A percentile compares a stretch with the other conserved stretches of the same genome.
These are phyloP conservation scores for Erpornis zantholeuca DNA, from an alignment of 2,113 vertebrate genomes.

Conservation along the genomic window DNA sequence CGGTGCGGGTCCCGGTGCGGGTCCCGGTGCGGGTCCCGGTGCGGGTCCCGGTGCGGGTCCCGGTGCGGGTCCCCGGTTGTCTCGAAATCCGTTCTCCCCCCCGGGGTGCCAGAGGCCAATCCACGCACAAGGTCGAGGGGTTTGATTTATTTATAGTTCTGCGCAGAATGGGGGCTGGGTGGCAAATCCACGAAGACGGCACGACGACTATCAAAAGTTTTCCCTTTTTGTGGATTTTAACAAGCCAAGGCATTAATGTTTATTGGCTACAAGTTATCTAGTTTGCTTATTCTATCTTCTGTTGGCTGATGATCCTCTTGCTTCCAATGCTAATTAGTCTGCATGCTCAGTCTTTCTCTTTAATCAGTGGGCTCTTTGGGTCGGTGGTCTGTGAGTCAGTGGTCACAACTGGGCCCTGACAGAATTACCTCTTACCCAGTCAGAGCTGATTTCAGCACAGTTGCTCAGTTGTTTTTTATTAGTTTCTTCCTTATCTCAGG, in stretches of 20 bases:
- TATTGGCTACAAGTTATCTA: background rate
- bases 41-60: background rate
- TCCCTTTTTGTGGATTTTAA: background rate
- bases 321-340: background rate
- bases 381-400: background rate
- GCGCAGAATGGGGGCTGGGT: background rate
- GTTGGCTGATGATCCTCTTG: background rate
- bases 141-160: background rate
- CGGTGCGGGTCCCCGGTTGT: background rate
- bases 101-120: background rate
- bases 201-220: background rate
- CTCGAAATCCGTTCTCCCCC: too few relatives aligned
- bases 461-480: background rate
- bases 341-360: background rate
- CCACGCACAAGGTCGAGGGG: background rate
- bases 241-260: background rate
- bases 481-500: background rate
- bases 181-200: background rate
- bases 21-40: too few relatives aligned
- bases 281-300: background rate
- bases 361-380: background rate
- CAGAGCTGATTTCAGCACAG: background rate
- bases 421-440: background rate
- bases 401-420: background rate
- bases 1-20: too few relatives aligned